phyloP scores from a whole-genome alignment of 2,797 vertebrate species.

The Thamnophis elegans region DNA sequence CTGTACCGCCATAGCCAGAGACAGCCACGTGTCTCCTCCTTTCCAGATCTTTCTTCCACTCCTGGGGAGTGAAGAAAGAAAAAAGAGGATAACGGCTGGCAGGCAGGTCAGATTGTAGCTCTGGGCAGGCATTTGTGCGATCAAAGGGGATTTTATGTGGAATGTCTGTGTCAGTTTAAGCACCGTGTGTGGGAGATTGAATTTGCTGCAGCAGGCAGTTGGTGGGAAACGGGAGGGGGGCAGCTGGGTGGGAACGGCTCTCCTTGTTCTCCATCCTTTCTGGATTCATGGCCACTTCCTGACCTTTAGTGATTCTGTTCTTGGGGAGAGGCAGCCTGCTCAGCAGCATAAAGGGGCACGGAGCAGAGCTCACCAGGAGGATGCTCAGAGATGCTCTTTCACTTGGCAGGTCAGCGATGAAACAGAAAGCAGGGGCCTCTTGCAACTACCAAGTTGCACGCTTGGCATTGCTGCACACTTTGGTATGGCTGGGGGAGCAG shows the following conservation, averaged over 20 bases:
- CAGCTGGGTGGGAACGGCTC: not conserved
- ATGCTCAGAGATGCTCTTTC: not conserved
- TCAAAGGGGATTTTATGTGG: conserved; percentile 41
- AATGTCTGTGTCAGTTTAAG: conserved; percentile 40
- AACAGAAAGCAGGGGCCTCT: not conserved
- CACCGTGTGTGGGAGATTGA: conserved; percentile 22
- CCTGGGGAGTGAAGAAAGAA: not conserved
- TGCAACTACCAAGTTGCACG: not conserved
- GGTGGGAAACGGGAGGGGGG: not conserved
- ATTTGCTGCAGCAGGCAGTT: conserved; percentile 20
- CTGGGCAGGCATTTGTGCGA: conserved; percentile 32
- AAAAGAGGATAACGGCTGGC: conserved; percentile 14
- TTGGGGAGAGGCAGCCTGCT: not conserved
- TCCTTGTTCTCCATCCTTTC: conserved; percentile 16
- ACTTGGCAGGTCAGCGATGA: not conserved
- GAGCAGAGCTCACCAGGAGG: not conserved
- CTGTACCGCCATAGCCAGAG: not conserved
- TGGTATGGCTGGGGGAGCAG: not conserved
- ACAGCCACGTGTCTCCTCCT: not conserved
- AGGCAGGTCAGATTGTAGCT: conserved; percentile 30
- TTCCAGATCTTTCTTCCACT: not conserved
- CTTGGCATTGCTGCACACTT: not conserved
- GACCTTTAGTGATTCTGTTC: conserved; percentile 15
- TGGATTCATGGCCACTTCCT: conserved; percentile 16
- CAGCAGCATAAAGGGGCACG: not conserved